Base-by-base conservation (phyloP, 2,888 invertebrate genomes). In the Thymelicus sylvestris region DNA sequence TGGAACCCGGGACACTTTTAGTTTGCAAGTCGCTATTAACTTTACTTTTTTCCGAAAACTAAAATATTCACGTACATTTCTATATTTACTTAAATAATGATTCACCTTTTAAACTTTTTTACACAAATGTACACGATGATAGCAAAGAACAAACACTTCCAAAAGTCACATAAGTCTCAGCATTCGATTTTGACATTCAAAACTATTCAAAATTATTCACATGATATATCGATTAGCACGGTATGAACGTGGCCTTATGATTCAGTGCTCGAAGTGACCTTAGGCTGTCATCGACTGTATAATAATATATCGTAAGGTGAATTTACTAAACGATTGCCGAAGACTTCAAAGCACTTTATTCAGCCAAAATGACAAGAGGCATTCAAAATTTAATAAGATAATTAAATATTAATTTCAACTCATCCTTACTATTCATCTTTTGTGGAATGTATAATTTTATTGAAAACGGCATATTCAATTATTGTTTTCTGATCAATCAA, bases 211-310 rank as follows among this genome's bases (percentile, higher is more conserved):
- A 44, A 44, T 44, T 8, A 44, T 44, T 44, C 44, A 12, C 44
- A 44, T 44, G 44, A 12, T 44, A n/a, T 48, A 48, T 48, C n/a
- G 48, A 48, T 48, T 48, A 48, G 48, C 48, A 15, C 19, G 15
- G 41, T 41, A 50, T 70, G 64, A 13, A 59, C 64, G 50, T 19
- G 19, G 39, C 50, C 12, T 70, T 59, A 70, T n/a, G 31, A 65
- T 70, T 70, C 59, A 19, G 59, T 62, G 61, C 61, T 48, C 70
- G 60, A 61, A 59, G 13, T 66, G 65, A 73, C 73, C 73, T 73
- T 73, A 70, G 64, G 15, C 63, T 66, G 70, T 73, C 73, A 73
- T 73, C 72, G 63, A 65, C 72, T 69, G 63, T 50, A 31, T 31
- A 31, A 31, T 31, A 31, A 31, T 31, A 67, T 64, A 72, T 67